Percentiles rank a stretch among this genome's conserved stretches.
These are phyloP conservation scores for Calidris pygmaea DNA, from an alignment of 2,113 vertebrate genomes.

Conservation along the genomic window DNA sequence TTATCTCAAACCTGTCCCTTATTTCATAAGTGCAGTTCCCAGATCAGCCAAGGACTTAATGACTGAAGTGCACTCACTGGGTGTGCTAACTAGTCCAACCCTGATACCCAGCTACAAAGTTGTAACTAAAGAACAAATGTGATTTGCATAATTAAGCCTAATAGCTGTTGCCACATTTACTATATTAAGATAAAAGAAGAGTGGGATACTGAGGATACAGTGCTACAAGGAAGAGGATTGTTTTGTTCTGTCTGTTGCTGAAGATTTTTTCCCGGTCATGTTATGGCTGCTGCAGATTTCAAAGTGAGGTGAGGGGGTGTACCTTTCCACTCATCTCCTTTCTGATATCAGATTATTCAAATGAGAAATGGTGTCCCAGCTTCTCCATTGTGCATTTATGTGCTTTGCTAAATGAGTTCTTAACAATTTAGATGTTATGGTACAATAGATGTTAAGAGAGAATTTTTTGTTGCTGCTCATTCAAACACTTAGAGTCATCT, in stretches of 20 bases:
- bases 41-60: background rate
- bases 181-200: background rate
- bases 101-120: background rate
- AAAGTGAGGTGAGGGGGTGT: background rate
- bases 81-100: background rate
- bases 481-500: background rate
- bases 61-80: background rate
- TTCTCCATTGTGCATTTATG: background rate
- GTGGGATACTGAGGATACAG: background rate
- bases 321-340: background rate
- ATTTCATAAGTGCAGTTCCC: background rate
- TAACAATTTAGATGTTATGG: background rate
- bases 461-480: background rate
- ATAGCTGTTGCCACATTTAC: background rate
- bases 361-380: background rate
- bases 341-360: background rate
- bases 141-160: background rate
- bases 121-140: background rate
- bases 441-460: background rate
- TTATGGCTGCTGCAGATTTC: background rate
- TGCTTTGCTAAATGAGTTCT: background rate
- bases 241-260: background rate
- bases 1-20: background rate
- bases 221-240: background rate
- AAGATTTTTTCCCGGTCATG: background rate